Percentiles rank a stretch among this genome's conserved stretches.
Evolutionary conservation across 2,888 invertebrate species (phyloP).

Genomic region (Ophraella communa): DNA sequence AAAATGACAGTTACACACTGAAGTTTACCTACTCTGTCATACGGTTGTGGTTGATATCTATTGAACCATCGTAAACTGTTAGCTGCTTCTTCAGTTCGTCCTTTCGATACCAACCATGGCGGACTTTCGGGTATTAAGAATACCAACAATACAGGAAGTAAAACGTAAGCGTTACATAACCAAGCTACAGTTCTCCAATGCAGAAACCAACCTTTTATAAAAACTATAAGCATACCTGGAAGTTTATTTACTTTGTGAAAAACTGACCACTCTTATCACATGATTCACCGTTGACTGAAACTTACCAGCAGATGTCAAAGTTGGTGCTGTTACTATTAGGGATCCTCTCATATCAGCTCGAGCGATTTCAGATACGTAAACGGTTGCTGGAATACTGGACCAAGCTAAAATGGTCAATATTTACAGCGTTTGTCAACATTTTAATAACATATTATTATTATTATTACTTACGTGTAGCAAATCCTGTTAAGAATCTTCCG

Average conservation of each 20-base stretch:
- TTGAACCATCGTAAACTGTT: conserved; percentile 62
- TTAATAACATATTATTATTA: conserved; percentile 6
- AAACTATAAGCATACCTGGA: conserved; percentile 66
- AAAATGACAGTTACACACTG: too few relatives aligned
- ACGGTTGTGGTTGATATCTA: conserved; percentile 59
- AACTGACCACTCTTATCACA: too few relatives aligned
- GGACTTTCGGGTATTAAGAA: conserved; percentile 69
- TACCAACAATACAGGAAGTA: conserved; percentile 64
- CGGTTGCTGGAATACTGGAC: conserved; percentile 68
- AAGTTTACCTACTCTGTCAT: conserved; percentile 52
- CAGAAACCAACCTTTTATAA: conserved; percentile 63
- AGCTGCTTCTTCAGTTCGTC: conserved; percentile 62
- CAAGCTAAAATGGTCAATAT: conserved; percentile 56
- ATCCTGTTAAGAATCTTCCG: conserved; percentile 64
- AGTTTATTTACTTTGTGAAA: too few relatives aligned
- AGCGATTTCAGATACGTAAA: conserved; percentile 69
- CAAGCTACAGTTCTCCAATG: conserved; percentile 65
- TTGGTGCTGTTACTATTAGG: conserved; percentile 65
- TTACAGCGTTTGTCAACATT: not conserved
- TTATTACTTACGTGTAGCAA: conserved; percentile 60
- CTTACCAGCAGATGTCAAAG: conserved; percentile 66
- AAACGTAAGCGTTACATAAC: conserved; percentile 61
- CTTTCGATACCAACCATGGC: conserved; percentile 65
- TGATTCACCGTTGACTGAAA: too few relatives aligned
- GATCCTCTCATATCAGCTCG: conserved; percentile 67